These are phyloP conservation scores for Trichogramma evanescens DNA, from an alignment of 2,888 invertebrate genomes.

Conservation along the genomic window DNA sequence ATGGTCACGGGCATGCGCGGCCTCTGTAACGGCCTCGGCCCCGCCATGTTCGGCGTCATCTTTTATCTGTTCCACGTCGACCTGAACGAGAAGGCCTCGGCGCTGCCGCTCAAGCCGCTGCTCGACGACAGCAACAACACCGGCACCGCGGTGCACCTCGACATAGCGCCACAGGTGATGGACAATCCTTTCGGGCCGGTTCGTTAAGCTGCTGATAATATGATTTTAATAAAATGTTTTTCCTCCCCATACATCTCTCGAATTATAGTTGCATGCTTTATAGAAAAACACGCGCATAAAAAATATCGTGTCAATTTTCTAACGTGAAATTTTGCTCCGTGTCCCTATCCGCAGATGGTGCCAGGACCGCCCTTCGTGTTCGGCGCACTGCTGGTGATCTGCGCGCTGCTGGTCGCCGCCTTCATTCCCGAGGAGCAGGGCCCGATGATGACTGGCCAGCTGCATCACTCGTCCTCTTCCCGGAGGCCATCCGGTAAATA, in stretches of 20 bases:
- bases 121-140: conserved; percentile 47
- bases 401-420: conserved; percentile 86
- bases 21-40: conserved; percentile 94
- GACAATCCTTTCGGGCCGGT: background rate
- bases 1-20: conserved; percentile 99
- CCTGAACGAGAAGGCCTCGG: conserved; percentile 66
- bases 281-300: too few species aligned
- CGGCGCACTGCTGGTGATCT: conserved; percentile 92
- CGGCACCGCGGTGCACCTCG: conserved; percentile 47
- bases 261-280: too few species aligned
- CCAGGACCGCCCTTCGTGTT: conserved; percentile 98
- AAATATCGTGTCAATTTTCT: too few species aligned
- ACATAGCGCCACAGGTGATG: conserved; percentile 50
- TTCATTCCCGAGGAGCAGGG: conserved; percentile 68
- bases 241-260: background rate
- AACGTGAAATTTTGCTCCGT: background rate
- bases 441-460: conserved; percentile 46
- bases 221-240: background rate
- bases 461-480: conserved; percentile 55
- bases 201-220: background rate
- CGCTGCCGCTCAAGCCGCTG: conserved; percentile 37
- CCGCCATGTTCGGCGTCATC: conserved; percentile 96
- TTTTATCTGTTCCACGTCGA: conserved; percentile 99
- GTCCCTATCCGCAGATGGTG: conserved; percentile 57
- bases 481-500: conserved; percentile 53